Conservation (phyloP, 1,140 invertebrate genomes). For the Drosophila sturtevanti region DNA sequence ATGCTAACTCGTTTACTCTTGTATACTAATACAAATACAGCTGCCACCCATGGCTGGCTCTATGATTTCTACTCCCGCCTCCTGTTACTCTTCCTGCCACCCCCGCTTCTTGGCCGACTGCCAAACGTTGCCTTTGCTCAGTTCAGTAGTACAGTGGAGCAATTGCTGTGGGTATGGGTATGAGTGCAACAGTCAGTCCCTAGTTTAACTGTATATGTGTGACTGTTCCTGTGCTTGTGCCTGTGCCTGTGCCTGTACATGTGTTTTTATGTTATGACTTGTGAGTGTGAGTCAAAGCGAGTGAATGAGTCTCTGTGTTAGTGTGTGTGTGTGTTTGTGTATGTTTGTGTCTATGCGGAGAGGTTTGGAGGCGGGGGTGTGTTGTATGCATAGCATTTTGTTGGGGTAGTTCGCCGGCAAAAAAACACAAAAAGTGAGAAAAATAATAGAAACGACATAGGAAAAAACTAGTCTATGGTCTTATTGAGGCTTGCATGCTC, state of each 20-base stretch:
- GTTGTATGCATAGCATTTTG: conserved; percentile 61
- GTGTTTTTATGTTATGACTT: conserved; percentile 10
- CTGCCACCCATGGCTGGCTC: conserved; percentile 34
- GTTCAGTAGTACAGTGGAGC: conserved; percentile 79
- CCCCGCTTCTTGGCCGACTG: conserved; percentile 57
- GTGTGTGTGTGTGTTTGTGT: conserved; percentile 22
- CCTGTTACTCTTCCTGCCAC: too few relatives aligned
- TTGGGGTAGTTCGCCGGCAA: conserved; percentile 77
- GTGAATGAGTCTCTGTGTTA: conserved; percentile 24
- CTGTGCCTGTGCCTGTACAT: too few relatives aligned
- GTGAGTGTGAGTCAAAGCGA: conserved; percentile 11
- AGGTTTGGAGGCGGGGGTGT: conserved; percentile 5
- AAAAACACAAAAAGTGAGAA: conserved; percentile 24
- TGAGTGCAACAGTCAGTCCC: conserved; percentile 58
- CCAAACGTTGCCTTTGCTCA: conserved; percentile 56
- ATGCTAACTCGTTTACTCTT: conserved; percentile 1
- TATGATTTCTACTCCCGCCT: conserved; percentile 17
- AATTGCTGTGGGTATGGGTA: conserved; percentile 49
- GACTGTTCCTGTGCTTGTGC: not conserved
- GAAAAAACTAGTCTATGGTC: conserved; percentile 3
- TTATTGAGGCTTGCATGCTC: not conserved
- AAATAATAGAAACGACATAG: conserved; percentile 22
- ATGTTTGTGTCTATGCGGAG: conserved; percentile 3
- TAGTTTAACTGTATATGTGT: conserved; percentile 10
- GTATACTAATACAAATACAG: conserved; percentile 44